Evolutionary conservation across 2,888 invertebrate genomes (phyloP).

Genomic region (Athrips mouffetella): DNA sequence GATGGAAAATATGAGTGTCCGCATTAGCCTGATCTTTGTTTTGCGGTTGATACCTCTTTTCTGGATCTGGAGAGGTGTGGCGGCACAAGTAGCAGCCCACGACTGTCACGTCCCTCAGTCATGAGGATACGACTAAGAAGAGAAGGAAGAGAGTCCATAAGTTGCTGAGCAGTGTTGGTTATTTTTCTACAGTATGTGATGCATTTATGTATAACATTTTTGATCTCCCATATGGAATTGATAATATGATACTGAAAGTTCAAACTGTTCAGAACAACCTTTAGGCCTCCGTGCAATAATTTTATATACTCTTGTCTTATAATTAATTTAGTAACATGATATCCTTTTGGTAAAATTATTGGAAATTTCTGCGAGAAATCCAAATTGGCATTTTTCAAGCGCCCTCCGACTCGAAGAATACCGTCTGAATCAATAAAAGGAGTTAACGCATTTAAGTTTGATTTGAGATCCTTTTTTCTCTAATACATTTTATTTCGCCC

Average conservation of each 20-base stretch:
- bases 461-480: neutral
- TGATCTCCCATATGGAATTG: slow-evolving; percentile 16
- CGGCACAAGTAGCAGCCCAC: no score
- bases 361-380: slow-evolving; percentile 10
- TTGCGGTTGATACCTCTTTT: no score
- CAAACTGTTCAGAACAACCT: slow-evolving; percentile 12
- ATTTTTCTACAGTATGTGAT: neutral
- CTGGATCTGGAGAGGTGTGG: no score
- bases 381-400: neutral
- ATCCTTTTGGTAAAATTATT: slow-evolving; percentile 15
- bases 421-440: neutral
- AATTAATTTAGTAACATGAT: slow-evolving; percentile 12
- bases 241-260: slow-evolving; percentile 13
- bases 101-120: no score
- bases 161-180: neutral
- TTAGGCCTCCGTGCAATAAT: slow-evolving; percentile 14
- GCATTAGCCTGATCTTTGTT: no score
- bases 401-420: neutral
- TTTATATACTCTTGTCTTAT: slow-evolving; percentile 16
- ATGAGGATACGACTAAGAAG: no score
- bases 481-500: neutral
- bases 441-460: neutral
- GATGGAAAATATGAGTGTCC: no score
- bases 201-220: slow-evolving; percentile 10
- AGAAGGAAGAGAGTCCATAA: slow-evolving; percentile 6